phyloP scores from a whole-genome alignment of 2,113 vertebrate genomes.

The Sphaerodactylus townsendi region DNA sequence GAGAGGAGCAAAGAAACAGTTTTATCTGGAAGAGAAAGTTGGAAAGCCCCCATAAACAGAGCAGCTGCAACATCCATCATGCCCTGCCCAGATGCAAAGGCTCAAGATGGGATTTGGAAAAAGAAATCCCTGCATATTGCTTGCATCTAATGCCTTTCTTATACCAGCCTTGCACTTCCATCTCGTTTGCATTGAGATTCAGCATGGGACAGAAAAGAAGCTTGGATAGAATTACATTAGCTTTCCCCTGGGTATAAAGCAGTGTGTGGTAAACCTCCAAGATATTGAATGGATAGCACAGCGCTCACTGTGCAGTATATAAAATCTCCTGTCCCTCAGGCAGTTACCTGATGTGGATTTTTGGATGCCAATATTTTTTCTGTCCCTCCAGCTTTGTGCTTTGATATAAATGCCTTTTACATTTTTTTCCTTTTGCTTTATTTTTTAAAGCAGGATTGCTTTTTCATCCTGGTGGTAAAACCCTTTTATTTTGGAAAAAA shows the following conservation, averaged over 20 bases:
- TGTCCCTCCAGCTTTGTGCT: background rate
- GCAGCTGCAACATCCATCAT: background rate
- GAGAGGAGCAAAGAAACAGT: background rate
- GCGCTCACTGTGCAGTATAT: accelerated
- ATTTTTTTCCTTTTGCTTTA: background rate
- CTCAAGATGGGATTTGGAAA: conserved; percentile 3
- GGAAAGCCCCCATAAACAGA: background rate
- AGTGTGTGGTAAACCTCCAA: background rate
- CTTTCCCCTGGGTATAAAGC: background rate
- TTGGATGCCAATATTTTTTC: background rate
- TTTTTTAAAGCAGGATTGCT: background rate
- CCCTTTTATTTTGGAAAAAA: background rate
- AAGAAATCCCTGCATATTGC: background rate
- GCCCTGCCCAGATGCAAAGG: background rate
- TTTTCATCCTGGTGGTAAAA: background rate
- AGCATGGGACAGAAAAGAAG: background rate
- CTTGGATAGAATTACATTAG: background rate
- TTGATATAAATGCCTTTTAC: background rate
- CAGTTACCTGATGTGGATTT: background rate
- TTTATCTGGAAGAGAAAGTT: background rate
- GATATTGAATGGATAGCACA: background rate
- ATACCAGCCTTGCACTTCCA: background rate
- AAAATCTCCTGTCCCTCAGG: background rate
- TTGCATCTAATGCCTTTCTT: conserved; percentile 32
- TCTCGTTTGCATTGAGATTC: conserved; percentile 13